A percentile compares a stretch with the other conserved stretches of the same genome.
Conservation (phyloP, 1,140 invertebrate genomes). For the Meloidogyne exigua region DNA sequence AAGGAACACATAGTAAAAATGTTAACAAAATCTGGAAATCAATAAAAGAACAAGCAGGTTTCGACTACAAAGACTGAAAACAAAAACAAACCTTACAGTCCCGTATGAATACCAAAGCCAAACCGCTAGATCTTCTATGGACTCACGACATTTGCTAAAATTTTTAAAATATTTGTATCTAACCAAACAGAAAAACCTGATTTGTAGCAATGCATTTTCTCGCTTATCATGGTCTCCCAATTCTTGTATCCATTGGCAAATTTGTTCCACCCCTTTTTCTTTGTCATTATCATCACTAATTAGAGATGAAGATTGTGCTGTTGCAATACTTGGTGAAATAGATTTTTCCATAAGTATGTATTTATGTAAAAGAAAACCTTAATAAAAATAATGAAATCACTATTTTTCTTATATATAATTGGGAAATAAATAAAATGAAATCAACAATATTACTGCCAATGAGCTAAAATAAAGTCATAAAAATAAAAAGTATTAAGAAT, state of each 20-base stretch:
- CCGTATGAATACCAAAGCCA: slow-evolving; percentile 99
- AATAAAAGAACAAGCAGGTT: too few relatives aligned
- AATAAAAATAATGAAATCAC: background rate
- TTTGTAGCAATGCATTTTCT: slow-evolving; percentile 89
- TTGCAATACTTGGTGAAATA: slow-evolving; percentile 20
- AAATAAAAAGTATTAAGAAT: too few relatives aligned
- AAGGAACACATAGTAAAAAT: too few relatives aligned
- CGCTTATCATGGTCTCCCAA: slow-evolving; percentile 87
- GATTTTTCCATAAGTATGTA: slow-evolving; percentile 19
- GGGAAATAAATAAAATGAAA: background rate
- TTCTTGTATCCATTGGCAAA: slow-evolving; percentile 77
- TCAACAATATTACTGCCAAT: background rate
- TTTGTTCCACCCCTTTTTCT: slow-evolving; percentile 26
- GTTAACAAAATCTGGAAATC: too few relatives aligned
- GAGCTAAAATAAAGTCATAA: too few relatives aligned
- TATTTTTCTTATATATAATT: background rate
- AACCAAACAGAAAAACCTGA: slow-evolving; percentile 70
- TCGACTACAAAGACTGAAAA: too few relatives aligned
- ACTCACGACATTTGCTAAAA: slow-evolving; percentile 90
- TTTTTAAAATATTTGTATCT: background rate
- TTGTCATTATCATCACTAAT: slow-evolving; percentile 20
- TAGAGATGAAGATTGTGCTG: slow-evolving; percentile 19
- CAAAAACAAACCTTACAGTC: slow-evolving; percentile 72
- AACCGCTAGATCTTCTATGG: slow-evolving; percentile 88
- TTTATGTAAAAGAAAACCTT: background rate